Base-by-base conservation (phyloP, 1,140 invertebrate genomes). In the Diabrotica undecimpunctata region DNA sequence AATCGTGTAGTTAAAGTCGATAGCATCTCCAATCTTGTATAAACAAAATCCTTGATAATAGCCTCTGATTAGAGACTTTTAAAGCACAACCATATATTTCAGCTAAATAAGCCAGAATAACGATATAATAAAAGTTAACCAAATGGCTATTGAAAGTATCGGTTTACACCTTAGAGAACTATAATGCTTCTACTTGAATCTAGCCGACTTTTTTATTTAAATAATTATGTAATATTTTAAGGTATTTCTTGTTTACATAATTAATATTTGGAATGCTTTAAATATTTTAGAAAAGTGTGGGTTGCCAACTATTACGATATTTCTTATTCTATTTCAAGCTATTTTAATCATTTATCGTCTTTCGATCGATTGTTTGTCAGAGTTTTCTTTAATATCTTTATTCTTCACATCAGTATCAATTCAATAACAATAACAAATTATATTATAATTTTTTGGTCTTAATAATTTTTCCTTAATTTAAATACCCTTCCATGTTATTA, bases 181-280 rank as follows among this genome's bases (percentile, higher is more conserved):
- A 46, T 46, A 46, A 46, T 46, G 41, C 41, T 46, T 46, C 41
- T 46, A 46, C n/a, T 46, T 46, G n/a, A 46, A 46, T 46, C n/a
- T 25, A 25, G 25, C 25, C 41, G n/a, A 46, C n/a, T 8, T 10
- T n/a, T 46, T 10, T 6, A 46, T 4, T 5, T 6, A 46, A 46
- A 46, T 46, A 46, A n/a, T 10, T 10, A 46, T 46, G 41, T 5
- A 46, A 46, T 46, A 46, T 46, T 46, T n/a, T 4, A 25, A 46
- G 8, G 8, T 6, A 46, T 46, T 46, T 46, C n/a, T 46, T 46
- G 41, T 6, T 46, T 46, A 6, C 5, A 46, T 46, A 46, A 46
- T 46, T 46, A 10, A 46, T 46, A n/a, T 46, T 46, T 25, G 25
- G 25, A 25, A 25, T 25, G 25, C 4, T 25, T 25, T 25, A 25